Base-by-base conservation (phyloP, 64 coral and sea anemone species). In the Actinia tenebrosa region DNA sequence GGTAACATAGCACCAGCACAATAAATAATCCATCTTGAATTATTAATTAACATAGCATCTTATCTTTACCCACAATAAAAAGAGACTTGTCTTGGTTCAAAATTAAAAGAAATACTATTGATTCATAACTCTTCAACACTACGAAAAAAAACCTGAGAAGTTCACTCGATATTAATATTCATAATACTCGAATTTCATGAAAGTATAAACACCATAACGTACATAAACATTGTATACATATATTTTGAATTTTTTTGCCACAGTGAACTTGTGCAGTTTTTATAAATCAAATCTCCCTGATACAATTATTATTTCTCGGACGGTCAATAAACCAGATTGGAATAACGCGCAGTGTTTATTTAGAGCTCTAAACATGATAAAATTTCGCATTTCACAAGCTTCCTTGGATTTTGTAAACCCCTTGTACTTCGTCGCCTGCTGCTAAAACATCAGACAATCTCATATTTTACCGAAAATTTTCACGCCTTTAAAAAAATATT, bases 21-120 rank as follows among this genome's bases (percentile, higher is more conserved):
- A 75, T 37, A 26, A 26, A 85, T 16, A 85, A 62, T 27, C 22
- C 60, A 85, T 18, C 56, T 45, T 85, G 56, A 85, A 85, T 85
- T 42, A 85, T 85, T 85, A 5, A 85, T 62, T 42, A 27, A 84
- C 6, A n/a, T 83, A 45, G 9, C 54, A 85, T 85, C 60, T 85
- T 85, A 85, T 85, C 83, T 85, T 62, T 30, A 18, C 4, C 79
- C 79, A 81, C 79, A 81, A 81, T 81, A 22, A 81, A 45, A 37
- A 22, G 50, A 7, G 50, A 37, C 79, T 81, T 81, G 30, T 26
- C 53, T 20, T 52, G 69, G 26, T 75, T 30, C 69, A 11, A 75
- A 75, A 75, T 75, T 75, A 42, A 66, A 71, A 75, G 69, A 75
- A 75, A 26, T 42, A 15, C 69, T 75, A 75, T 25, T 42, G 42